phyloP scores from a whole-genome alignment of 1,140 invertebrate species.

The Camponotus floridanus region DNA sequence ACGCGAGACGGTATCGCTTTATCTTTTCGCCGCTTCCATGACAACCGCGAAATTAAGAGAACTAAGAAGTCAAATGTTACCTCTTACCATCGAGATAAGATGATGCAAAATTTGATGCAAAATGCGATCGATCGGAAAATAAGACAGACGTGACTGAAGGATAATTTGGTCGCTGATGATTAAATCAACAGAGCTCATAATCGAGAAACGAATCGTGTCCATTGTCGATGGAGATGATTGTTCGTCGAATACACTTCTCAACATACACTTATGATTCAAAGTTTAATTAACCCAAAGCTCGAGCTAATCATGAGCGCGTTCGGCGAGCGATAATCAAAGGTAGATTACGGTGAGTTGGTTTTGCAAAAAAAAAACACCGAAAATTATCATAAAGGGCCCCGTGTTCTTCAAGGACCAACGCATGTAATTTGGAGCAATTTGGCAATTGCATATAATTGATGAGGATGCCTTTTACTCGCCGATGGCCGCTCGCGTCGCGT shows the following conservation, averaged over 20 bases:
- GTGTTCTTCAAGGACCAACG: conserved; percentile 58
- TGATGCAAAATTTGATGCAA: no score
- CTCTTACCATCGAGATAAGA: background rate
- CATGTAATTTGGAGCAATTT: conserved; percentile 85
- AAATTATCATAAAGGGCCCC: conserved; percentile 68
- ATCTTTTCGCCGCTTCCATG: background rate
- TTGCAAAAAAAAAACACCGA: conserved; percentile 25
- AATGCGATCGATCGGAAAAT: conserved; percentile 1
- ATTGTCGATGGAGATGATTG: background rate
- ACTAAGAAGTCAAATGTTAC: background rate
- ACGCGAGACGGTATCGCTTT: background rate
- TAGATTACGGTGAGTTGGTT: background rate
- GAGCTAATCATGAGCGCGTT: conserved; percentile 27
- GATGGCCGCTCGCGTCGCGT: conserved; percentile 73
- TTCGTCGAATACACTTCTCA: background rate
- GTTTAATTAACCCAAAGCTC: conserved; percentile 29
- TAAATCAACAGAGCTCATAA: background rate
- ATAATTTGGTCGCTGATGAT: background rate
- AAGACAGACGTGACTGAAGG: background rate
- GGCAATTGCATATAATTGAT: conserved; percentile 86
- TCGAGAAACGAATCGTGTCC: background rate
- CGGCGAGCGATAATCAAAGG: conserved; percentile 43
- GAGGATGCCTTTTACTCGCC: conserved; percentile 82
- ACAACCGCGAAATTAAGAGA: background rate
- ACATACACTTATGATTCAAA: background rate